Evolutionary conservation across 35 echinoderm and acorn worm genomes (phyloP).

Genomic region (Patiria miniata): DNA sequence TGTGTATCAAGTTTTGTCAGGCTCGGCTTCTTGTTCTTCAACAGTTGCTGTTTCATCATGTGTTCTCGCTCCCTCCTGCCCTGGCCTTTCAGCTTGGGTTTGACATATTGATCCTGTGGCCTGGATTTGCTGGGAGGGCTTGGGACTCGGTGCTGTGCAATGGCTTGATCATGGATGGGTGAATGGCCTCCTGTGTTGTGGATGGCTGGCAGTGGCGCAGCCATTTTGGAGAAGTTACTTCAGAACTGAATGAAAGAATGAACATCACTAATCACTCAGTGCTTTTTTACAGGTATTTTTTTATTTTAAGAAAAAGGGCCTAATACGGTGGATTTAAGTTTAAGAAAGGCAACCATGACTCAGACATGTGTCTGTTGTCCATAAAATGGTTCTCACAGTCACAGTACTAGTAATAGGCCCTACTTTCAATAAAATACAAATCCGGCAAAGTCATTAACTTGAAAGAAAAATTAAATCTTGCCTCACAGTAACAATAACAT

Average conservation of each 20-base stretch:
- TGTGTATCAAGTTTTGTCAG: constrained; percentile 84
- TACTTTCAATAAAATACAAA: too few species aligned
- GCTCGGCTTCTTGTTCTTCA: constrained; percentile 61
- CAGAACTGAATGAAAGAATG: neutral
- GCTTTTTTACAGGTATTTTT: neutral
- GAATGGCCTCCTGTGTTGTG: constrained; percentile 69
- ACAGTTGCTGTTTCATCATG: constrained; percentile 43
- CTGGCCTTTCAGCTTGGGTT: constrained; percentile 53
- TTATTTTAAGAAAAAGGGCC: neutral
- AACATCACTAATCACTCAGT: neutral
- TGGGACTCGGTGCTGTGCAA: constrained; percentile 79
- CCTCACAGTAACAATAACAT: too few species aligned
- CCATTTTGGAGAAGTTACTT: constrained; percentile 57
- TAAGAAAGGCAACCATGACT: neutral
- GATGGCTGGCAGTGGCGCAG: constrained; percentile 87
- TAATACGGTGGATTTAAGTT: neutral
- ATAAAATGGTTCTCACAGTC: neutral
- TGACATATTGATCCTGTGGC: constrained; percentile 52
- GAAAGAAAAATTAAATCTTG: too few species aligned
- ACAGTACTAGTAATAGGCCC: too few species aligned
- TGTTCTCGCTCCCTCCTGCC: constrained; percentile 65
- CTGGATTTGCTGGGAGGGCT: constrained; percentile 85
- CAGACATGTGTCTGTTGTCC: neutral
- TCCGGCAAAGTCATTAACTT: too few species aligned
- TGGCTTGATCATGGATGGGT: constrained; percentile 39